Base-by-base conservation (phyloP, 2,888 invertebrate genomes). In the Apotomis betuletana region DNA sequence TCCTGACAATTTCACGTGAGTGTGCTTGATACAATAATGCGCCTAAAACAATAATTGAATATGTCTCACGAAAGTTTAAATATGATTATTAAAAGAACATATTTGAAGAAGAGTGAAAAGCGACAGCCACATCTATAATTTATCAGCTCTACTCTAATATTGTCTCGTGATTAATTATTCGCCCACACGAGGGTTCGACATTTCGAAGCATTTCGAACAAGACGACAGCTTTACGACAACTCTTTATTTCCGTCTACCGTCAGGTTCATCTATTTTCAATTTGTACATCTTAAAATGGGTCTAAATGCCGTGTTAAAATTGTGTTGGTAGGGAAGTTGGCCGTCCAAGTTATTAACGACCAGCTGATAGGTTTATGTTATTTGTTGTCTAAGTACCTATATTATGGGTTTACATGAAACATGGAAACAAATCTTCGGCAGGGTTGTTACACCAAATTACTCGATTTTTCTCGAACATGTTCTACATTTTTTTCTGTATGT, bases 221-320 rank as follows among this genome's bases (percentile, higher is more conserved):
- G 59, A 51, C 54, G 70, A 70, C 70, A 65, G 70, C 46, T 60
- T 65, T 65, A 70, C 64, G 61, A 10, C 62, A 65, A 65, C 55
- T 55, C 64, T 46, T 59, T 64, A 13, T 59, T 64, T 58, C 63
- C 64, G 60, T 64, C 70, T 64, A 70, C 13, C n/a, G 27, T 64
- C 64, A n/a, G 44, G 10, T 65, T 54, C 12, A 52, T 70, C 58
- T 70, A 70, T 70, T 64, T 70, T 44, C n/a, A 54, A 54, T 27
- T 15, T 36, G 49, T 49, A 4, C 49, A 6, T 8, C 0, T 9
- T 9, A 9, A 9, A 49, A 6, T 9, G 49, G 6, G 6, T 49
- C 49, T 49, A 49, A 49, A 12, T 12, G 49, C 5, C 10, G 9
- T 49, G 6, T 49, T 41, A 41, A 41, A 41, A 41, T 41, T 6